Evolutionary conservation across 2,113 vertebrate species (phyloP).

Genomic region (Microtus montanus): DNA sequence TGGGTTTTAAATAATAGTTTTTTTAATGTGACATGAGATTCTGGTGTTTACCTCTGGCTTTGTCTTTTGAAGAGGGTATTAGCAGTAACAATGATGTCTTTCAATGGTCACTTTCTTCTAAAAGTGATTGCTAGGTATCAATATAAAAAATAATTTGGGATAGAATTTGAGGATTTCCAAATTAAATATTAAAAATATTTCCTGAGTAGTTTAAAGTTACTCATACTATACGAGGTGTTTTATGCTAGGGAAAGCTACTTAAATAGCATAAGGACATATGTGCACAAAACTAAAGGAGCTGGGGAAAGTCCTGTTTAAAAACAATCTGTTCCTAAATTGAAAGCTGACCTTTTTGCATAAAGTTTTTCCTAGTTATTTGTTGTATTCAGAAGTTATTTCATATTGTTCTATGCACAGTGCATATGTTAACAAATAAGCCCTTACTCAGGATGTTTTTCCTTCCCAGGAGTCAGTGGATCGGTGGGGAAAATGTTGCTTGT

Average conservation of each 20-base stretch:
- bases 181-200: constrained; percentile 34
- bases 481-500: constrained; percentile 84
- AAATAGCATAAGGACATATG: not conserved
- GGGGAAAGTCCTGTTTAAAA: constrained; percentile 35
- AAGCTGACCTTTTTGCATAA: constrained; percentile 60
- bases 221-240: not conserved
- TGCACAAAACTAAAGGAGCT: constrained; percentile 36
- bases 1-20: not conserved
- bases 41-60: constrained; percentile 3
- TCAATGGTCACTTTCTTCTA: not conserved
- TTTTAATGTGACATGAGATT: constrained; percentile 3
- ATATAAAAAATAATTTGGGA: not conserved
- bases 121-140: not conserved
- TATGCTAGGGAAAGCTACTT: constrained; percentile 33
- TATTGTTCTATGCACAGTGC: constrained; percentile 2
- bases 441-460: constrained; percentile 14
- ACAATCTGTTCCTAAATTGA: constrained; percentile 56
- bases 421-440: not conserved
- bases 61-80: not conserved
- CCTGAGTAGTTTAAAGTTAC: constrained; percentile 48
- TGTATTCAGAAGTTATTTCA: not conserved
- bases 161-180: not conserved
- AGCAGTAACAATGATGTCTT: not conserved
- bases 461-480: constrained; percentile 88
- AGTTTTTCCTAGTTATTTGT: constrained; percentile 28